These are phyloP conservation scores for Platypus cylindrus DNA, from an alignment of 2,888 invertebrate genomes.

Conservation along the genomic window DNA sequence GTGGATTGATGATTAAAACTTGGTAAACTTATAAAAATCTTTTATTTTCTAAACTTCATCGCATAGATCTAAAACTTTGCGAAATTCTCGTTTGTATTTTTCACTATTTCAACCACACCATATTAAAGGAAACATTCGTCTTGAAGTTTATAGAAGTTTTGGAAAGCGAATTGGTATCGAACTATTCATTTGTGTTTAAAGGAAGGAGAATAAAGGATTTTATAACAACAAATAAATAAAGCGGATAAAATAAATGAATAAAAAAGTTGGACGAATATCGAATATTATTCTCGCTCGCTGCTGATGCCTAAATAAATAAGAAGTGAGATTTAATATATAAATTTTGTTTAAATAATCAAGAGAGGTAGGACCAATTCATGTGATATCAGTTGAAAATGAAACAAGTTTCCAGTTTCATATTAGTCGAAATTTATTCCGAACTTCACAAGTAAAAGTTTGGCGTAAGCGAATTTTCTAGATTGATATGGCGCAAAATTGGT, in stretches of 20 bases:
- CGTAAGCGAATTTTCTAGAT: too few relatives aligned
- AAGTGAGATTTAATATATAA: too few relatives aligned
- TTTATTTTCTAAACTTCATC: conserved; percentile 6
- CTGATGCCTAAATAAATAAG: too few relatives aligned
- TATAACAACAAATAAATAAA: conserved; percentile 1
- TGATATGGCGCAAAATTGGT: conserved; percentile 2
- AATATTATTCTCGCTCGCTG: too few relatives aligned
- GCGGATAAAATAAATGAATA: too few relatives aligned
- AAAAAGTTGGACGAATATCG: conserved; percentile 1
- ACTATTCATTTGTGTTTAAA: background rate
- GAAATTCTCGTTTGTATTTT: conserved; percentile 1
- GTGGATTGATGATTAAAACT: conserved; percentile 7
- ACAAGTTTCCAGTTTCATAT: too few relatives aligned
- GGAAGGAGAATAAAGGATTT: background rate
- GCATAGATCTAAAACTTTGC: conserved; percentile 2
- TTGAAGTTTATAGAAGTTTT: conserved; percentile 2
- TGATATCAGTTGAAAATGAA: too few relatives aligned
- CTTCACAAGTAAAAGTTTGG: too few relatives aligned
- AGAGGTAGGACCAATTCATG: too few relatives aligned
- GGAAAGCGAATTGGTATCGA: background rate
- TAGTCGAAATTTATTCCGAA: too few relatives aligned
- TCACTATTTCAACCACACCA: conserved; percentile 3
- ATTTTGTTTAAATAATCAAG: too few relatives aligned
- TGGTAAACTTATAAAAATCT: conserved; percentile 1
- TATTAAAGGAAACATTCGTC: conserved; percentile 6